These are phyloP conservation scores for Atractosteus spatula DNA, from an alignment of 2,113 vertebrate species.

Conservation along the genomic window DNA sequence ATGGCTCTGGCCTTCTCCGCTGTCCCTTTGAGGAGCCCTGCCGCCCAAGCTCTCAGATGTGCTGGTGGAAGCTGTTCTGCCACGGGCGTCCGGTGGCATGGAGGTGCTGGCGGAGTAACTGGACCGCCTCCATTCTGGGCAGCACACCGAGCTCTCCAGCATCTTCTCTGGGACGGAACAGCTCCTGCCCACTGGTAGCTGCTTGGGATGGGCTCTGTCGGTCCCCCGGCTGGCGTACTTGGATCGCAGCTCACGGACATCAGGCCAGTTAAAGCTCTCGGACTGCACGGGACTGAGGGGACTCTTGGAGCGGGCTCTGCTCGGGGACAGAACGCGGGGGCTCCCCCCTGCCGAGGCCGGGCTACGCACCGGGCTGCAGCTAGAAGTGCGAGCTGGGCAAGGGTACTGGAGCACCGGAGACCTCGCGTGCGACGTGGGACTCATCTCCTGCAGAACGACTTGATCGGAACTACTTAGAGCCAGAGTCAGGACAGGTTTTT, in stretches of 20 bases:
- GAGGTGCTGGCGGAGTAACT: conserved; percentile 35
- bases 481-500: conserved; percentile 55
- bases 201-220: conserved; percentile 1
- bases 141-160: conserved; percentile 32
- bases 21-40: neutral
- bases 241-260: conserved; percentile 81
- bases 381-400: conserved; percentile 21
- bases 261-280: conserved; percentile 81
- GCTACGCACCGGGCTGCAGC: conserved; percentile 45
- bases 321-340: conserved; percentile 30
- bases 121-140: conserved; percentile 34
- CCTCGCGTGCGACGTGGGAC: conserved; percentile 16
- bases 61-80: conserved; percentile 25
- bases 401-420: conserved; percentile 28
- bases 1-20: conserved; percentile 26
- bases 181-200: conserved; percentile 29
- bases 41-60: neutral
- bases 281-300: conserved; percentile 60
- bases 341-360: conserved; percentile 40
- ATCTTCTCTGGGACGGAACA: conserved; percentile 58
- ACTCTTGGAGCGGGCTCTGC: conserved; percentile 38
- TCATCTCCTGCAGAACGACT: conserved; percentile 54
- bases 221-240: conserved; percentile 56
- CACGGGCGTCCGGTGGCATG: conserved; percentile 28
- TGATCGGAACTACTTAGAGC: conserved; percentile 50